These are phyloP conservation scores for Cyclina sinensis DNA, from an alignment of 1,140 invertebrate genomes.

Conservation along the genomic window DNA sequence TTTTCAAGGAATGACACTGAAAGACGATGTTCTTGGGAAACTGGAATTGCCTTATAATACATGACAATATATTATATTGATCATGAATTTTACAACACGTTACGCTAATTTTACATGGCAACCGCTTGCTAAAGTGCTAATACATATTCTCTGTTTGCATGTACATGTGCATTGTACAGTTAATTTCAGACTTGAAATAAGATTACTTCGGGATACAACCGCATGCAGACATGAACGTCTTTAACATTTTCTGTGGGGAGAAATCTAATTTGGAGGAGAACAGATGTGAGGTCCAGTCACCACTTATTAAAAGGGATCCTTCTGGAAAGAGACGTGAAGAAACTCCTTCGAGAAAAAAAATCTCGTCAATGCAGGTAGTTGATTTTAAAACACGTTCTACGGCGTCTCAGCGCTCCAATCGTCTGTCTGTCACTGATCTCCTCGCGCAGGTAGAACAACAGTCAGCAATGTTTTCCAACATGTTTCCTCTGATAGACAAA, in stretches of 20 bases:
- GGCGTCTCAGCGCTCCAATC: background rate
- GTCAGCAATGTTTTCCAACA: background rate
- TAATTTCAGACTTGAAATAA: too few species aligned
- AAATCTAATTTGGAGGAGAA: background rate
- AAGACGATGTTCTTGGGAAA: too few species aligned
- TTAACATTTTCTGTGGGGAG: background rate
- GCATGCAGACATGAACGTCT: too few species aligned
- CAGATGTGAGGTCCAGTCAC: background rate
- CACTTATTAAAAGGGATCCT: background rate
- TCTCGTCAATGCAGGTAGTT: too few species aligned
- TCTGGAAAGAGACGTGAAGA: background rate
- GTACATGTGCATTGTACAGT: too few species aligned
- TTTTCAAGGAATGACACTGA: too few species aligned
- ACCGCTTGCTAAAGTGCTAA: background rate
- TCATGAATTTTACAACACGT: too few species aligned
- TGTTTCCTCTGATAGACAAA: slow-evolving; percentile 9
- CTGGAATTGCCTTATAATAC: too few species aligned
- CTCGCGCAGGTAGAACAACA: background rate
- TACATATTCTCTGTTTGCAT: background rate
- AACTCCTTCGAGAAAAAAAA: background rate
- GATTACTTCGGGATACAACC: too few species aligned
- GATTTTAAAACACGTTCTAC: too few species aligned
- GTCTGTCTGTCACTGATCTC: background rate
- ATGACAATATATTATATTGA: too few species aligned
- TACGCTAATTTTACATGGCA: too few species aligned